These are phyloP conservation scores for Trissolcus japonicus DNA, from an alignment of 2,888 invertebrate genomes.

Conservation along the genomic window DNA sequence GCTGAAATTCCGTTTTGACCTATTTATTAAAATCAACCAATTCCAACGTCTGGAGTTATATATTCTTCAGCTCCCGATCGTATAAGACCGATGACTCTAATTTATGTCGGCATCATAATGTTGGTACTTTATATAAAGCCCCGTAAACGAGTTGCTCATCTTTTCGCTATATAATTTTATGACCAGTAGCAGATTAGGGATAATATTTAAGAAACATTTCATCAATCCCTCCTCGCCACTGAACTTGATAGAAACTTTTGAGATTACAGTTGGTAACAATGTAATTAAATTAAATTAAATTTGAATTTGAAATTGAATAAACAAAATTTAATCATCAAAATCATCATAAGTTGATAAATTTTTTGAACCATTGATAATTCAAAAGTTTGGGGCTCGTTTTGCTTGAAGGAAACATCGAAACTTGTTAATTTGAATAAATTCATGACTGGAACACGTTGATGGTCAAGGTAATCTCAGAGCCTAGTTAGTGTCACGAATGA, in stretches of 20 bases:
- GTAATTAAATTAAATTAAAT: background rate
- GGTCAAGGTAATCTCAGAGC: too few species aligned
- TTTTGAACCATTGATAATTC: too few species aligned
- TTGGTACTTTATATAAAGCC: conserved; percentile 27
- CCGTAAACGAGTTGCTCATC: conserved; percentile 33
- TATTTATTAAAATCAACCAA: conserved; percentile 42
- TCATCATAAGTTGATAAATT: too few species aligned
- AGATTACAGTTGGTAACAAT: background rate
- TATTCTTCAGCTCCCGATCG: conserved; percentile 39
- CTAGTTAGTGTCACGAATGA: background rate
- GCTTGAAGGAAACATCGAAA: too few species aligned
- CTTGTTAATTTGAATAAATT: too few species aligned
- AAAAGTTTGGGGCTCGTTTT: too few species aligned
- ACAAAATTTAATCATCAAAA: too few species aligned
- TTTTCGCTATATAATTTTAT: conserved; percentile 31
- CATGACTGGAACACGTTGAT: too few species aligned
- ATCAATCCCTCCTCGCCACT: background rate
- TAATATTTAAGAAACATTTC: background rate
- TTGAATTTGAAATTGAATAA: too few species aligned
- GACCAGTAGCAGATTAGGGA: conserved; percentile 28
- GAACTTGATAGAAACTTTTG: background rate
- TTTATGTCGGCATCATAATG: conserved; percentile 32
- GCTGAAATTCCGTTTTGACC: conserved; percentile 31
- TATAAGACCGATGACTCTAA: conserved; percentile 31
- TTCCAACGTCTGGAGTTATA: conserved; percentile 1